Base-by-base conservation (phyloP, 2,797 vertebrate genomes). In the Ctenopoma multispine region DNA sequence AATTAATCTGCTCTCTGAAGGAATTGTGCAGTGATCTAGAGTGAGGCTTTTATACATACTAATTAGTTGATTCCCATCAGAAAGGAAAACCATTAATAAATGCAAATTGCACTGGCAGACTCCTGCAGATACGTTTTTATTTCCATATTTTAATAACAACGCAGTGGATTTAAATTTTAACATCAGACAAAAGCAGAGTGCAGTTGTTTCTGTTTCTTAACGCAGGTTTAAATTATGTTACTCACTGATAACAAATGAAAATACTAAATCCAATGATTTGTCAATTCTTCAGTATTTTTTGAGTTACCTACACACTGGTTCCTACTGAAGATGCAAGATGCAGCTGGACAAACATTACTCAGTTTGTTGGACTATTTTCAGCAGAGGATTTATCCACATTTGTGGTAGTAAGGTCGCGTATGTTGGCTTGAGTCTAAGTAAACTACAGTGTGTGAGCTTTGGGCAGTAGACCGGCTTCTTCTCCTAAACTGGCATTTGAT, bases 21-120 rank as follows among this genome's bases (percentile, higher is more conserved):
- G 89, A 92, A 93, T 93, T 91, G 92, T 93, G 90, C 88, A 66
- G 89, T 85, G 93, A 92, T 93, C 87, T 90, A 94, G 90, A 89
- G 89, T 90, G 79, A 90, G 89, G 92, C 93, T 87, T 95, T 96
- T 94, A 93, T 90, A 92, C 92, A 93, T 88, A 82, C 90, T 95
- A 95, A 94, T 96, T 94, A 95, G 94, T 91, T 87, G 90, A 93
- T 95, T 91, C 92, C 94, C 92, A 93, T 96, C 93, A 94, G 91
- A 88, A 92, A 91, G 43, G 85, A 89, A 93, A 85, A 80, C 72
- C 85, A 89, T 86, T 85, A 90, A 82, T 77, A 82, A 75, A 92
- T 92, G 88, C 84, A 89, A 91, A 94, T 92, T 81, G 75, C 68
- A 44, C 4, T 17, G 8, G 49, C 63, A 56, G 75, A 70, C 65